Conservation (phyloP, 2,113 vertebrate genomes). For the Siniperca chuatsi region DNA sequence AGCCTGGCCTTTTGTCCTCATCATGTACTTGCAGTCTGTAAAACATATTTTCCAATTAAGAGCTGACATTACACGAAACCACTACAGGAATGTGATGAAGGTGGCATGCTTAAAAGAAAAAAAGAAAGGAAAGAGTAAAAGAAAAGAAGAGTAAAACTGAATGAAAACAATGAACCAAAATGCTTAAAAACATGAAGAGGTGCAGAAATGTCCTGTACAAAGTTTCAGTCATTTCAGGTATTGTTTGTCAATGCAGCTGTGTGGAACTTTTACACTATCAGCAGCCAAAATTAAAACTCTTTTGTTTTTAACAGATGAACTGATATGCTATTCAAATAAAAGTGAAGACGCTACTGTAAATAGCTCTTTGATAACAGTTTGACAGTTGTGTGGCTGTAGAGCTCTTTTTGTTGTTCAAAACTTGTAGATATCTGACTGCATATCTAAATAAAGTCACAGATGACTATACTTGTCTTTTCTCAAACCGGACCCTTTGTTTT, state of each 20-base stretch:
- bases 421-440: slow-evolving; percentile 10
- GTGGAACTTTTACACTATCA: slow-evolving; percentile 53
- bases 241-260: slow-evolving; percentile 22
- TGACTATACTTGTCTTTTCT: slow-evolving; percentile 54
- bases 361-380: slow-evolving; percentile 71
- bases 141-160: background rate
- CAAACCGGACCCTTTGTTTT: slow-evolving; percentile 36
- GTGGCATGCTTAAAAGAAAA: background rate
- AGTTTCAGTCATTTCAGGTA: slow-evolving; percentile 24
- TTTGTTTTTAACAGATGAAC: slow-evolving; percentile 48
- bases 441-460: slow-evolving; percentile 76
- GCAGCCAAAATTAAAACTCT: slow-evolving; percentile 62
- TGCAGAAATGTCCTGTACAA: slow-evolving; percentile 13
- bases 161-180: background rate
- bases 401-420: slow-evolving; percentile 57
- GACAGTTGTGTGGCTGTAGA: slow-evolving; percentile 56
- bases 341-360: slow-evolving; percentile 61
- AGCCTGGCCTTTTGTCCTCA: slow-evolving; percentile 6
- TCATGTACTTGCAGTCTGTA: background rate
- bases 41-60: slow-evolving; percentile 19
- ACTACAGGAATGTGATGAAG: background rate
- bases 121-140: background rate
- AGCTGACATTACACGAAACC: background rate
- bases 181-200: slow-evolving; percentile 1
- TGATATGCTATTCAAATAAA: slow-evolving; percentile 44